phyloP scores from a whole-genome alignment of 2,797 vertebrate species.

The Serranus cabrilla region DNA sequence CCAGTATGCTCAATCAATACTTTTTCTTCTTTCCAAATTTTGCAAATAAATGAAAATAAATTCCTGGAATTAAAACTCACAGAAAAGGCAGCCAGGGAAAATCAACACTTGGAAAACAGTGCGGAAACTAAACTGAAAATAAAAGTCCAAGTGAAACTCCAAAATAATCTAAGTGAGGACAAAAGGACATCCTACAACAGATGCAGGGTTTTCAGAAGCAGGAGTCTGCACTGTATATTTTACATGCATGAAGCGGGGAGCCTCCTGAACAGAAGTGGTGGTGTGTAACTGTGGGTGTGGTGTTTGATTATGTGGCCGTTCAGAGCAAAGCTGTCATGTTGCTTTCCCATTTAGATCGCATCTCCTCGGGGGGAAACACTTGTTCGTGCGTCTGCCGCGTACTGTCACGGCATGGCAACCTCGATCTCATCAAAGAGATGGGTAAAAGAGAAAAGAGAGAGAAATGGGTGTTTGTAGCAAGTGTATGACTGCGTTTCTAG shows the following conservation, averaged over 20 bases:
- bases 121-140: not conserved
- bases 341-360: conserved; percentile 78
- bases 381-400: conserved; percentile 69
- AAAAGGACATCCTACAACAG: conserved; percentile 14
- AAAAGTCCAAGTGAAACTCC: not conserved
- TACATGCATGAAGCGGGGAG: conserved; percentile 44
- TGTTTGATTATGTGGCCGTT: conserved; percentile 77
- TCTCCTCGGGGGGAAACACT: conserved; percentile 79
- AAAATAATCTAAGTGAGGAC: not conserved
- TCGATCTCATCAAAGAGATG: conserved; percentile 76
- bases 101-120: not conserved
- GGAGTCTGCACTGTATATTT: conserved; percentile 41
- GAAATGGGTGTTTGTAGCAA: conserved; percentile 45
- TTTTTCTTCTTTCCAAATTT: not conserved
- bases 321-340: conserved; percentile 78
- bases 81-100: not conserved
- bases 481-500: conserved; percentile 34
- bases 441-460: conserved; percentile 46
- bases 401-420: conserved; percentile 82
- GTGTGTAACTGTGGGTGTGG: conserved; percentile 68
- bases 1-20: not conserved
- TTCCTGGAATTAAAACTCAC: not conserved
- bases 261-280: conserved; percentile 50
- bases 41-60: not conserved
- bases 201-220: conserved; percentile 9